Evolutionary conservation across 2,888 invertebrate genomes (phyloP).

Genomic region (Platycheirus rosarum): DNA sequence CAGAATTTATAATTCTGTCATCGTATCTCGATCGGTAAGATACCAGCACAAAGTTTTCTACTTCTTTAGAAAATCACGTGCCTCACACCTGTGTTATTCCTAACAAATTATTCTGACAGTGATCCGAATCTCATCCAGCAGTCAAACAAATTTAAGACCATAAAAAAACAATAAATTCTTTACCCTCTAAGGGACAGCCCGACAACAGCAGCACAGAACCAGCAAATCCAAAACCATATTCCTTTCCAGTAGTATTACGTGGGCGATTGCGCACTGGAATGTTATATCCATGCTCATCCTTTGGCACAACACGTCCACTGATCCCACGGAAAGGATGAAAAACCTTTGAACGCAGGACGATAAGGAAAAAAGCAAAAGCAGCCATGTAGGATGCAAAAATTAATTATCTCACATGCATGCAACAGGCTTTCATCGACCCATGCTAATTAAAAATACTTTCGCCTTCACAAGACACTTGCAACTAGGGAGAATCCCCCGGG

Average conservation of each 20-base stretch:
- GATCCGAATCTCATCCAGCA: slow-evolving; percentile 39
- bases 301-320: slow-evolving; percentile 41
- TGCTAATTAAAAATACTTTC: slow-evolving; percentile 73
- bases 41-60: too few species aligned
- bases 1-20: too few species aligned
- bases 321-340: slow-evolving; percentile 46
- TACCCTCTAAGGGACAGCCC: slow-evolving; percentile 38
- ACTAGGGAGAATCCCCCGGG: slow-evolving; percentile 13
- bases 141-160: slow-evolving; percentile 46
- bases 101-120: slow-evolving; percentile 62
- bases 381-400: slow-evolving; percentile 65
- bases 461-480: slow-evolving; percentile 72
- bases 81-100: slow-evolving; percentile 44
- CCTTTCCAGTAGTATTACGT: slow-evolving; percentile 20
- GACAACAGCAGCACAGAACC: slow-evolving; percentile 1
- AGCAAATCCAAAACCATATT: not conserved
- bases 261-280: slow-evolving; percentile 61
- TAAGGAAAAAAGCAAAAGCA: slow-evolving; percentile 57
- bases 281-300: slow-evolving; percentile 16
- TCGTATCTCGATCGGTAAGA: too few species aligned
- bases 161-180: slow-evolving; percentile 61
- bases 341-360: slow-evolving; percentile 45
- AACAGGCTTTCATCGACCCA: slow-evolving; percentile 26
- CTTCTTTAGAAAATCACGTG: slow-evolving; percentile 46
- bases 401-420: slow-evolving; percentile 65